These are phyloP conservation scores for Trisateles emortualis DNA, from an alignment of 2,888 invertebrate genomes.

Conservation along the genomic window DNA sequence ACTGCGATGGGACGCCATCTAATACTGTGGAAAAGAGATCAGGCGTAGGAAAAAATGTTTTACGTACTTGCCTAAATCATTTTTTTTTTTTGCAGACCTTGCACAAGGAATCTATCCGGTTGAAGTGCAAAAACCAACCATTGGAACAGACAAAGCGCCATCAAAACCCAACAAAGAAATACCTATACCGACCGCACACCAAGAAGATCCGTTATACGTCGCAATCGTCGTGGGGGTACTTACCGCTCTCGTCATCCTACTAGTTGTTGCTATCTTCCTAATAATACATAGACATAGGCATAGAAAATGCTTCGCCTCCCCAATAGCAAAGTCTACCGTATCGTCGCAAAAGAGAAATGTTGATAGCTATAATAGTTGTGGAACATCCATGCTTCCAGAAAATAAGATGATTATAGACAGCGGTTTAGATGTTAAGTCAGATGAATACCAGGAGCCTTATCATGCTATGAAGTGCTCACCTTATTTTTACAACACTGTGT, in stretches of 20 bases:
- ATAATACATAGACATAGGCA: conserved; percentile 91
- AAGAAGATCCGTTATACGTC: conserved; percentile 91
- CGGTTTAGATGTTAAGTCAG: conserved; percentile 88
- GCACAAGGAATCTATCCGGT: conserved; percentile 92
- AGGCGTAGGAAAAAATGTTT: too few relatives aligned
- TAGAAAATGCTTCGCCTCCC: conserved; percentile 91
- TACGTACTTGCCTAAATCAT: too few relatives aligned
- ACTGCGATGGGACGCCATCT: too few relatives aligned
- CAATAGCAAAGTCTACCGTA: conserved; percentile 83
- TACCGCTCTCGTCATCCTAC: conserved; percentile 90
- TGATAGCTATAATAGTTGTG: conserved; percentile 87
- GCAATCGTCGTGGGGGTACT: conserved; percentile 93
- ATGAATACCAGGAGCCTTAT: conserved; percentile 93
- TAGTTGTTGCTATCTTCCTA: conserved; percentile 91
- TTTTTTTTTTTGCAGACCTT: conserved; percentile 74
- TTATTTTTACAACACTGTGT: conserved; percentile 91
- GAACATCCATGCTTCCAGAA: conserved; percentile 84
- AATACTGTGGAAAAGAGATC: too few relatives aligned
- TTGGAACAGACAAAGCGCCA: conserved; percentile 80
- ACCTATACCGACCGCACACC: conserved; percentile 89
- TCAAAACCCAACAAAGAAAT: conserved; percentile 83
- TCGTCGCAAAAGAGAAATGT: conserved; percentile 80
- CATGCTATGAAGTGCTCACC: conserved; percentile 92
- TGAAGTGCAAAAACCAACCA: conserved; percentile 87
- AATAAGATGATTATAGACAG: conserved; percentile 86